phyloP scores from a whole-genome alignment of 2,888 invertebrate species.

The Drosophila nr. medialis region DNA sequence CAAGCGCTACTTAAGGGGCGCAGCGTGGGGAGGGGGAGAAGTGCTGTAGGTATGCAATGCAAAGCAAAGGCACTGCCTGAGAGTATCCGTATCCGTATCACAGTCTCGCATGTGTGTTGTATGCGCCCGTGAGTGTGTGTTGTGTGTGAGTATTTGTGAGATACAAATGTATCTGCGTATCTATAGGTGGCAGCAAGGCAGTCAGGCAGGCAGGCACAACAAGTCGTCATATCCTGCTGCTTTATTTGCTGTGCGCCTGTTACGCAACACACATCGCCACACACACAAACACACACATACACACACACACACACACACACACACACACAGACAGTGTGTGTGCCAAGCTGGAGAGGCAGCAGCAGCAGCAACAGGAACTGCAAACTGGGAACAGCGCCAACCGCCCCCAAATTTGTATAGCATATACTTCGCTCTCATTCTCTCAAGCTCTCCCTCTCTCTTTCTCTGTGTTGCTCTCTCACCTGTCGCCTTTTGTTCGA shows the following conservation, averaged over 20 bases:
- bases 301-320: constrained; percentile 20
- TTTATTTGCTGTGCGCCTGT: constrained; percentile 69
- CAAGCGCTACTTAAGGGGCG: constrained; percentile 29
- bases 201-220: constrained; percentile 36
- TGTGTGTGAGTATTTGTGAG: constrained; percentile 43
- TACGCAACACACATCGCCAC: constrained; percentile 71
- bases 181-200: constrained; percentile 26
- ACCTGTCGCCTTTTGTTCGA: constrained; percentile 49
- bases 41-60: constrained; percentile 15
- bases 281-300: constrained; percentile 67
- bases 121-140: constrained; percentile 29
- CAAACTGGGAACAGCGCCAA: constrained; percentile 30
- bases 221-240: constrained; percentile 51
- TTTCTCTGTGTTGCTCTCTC: constrained; percentile 3
- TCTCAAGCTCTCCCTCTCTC: neutral
- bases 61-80: constrained; percentile 33
- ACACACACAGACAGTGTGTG: constrained; percentile 20
- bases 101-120: constrained; percentile 4
- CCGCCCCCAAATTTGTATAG: constrained; percentile 30
- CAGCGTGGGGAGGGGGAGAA: neutral
- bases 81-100: constrained; percentile 25
- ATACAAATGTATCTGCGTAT: constrained; percentile 69
- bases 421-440: neutral
- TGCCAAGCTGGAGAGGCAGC: constrained; percentile 9
- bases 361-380: constrained; percentile 27